phyloP scores from a whole-genome alignment of 1,140 invertebrate genomes.

The Diachasma alloeum region DNA sequence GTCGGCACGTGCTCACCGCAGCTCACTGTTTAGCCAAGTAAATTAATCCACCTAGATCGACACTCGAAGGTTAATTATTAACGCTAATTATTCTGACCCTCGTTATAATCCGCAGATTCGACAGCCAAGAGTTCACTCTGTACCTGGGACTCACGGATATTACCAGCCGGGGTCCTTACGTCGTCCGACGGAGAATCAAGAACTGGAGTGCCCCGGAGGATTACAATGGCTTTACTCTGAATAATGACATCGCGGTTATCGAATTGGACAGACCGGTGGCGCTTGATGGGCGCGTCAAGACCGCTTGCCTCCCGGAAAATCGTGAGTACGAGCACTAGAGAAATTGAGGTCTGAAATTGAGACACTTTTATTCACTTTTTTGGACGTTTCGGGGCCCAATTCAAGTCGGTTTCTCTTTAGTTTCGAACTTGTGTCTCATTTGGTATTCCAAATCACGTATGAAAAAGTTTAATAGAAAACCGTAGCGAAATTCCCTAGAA shows the following conservation, averaged over 20 bases:
- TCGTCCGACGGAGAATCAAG: constrained; percentile 57
- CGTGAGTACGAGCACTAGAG: constrained; percentile 48
- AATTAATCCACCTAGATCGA: constrained; percentile 20
- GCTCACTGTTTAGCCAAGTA: constrained; percentile 71
- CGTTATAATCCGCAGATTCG: constrained; percentile 54
- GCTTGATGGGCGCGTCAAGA: constrained; percentile 69
- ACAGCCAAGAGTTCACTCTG: constrained; percentile 57
- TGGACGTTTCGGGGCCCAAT: no score
- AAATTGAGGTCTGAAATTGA: no score
- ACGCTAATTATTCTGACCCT: background rate
- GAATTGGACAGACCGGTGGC: constrained; percentile 73
- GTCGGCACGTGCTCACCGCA: constrained; percentile 68
- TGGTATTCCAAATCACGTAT: no score
- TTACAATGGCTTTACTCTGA: constrained; percentile 75
- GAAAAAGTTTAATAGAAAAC: no score
- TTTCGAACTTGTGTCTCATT: no score
- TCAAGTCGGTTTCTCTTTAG: no score
- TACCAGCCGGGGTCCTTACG: constrained; percentile 40
- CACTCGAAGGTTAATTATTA: no score
- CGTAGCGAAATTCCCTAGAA: no score
- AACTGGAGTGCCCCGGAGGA: constrained; percentile 69
- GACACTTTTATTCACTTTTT: no score
- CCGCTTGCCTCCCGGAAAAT: constrained; percentile 76
- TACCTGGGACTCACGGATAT: constrained; percentile 62
- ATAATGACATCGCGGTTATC: constrained; percentile 85